A percentile compares a stretch with the other conserved stretches of the same genome.
These are phyloP conservation scores for Falcunculus frontatus DNA, from an alignment of 2,113 vertebrate genomes.

Conservation along the genomic window DNA sequence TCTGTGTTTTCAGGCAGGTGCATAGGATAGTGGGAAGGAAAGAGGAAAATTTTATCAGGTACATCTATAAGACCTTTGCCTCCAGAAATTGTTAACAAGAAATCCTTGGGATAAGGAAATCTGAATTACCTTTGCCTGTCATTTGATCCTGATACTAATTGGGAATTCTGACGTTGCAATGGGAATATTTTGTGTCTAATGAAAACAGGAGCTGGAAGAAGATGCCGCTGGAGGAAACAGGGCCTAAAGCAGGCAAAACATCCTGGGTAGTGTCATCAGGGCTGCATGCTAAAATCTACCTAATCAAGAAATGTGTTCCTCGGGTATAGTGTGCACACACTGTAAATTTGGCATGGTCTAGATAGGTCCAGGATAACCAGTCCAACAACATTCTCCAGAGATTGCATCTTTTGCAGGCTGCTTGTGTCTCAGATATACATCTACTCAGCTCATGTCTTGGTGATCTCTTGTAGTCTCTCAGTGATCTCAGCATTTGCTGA, in stretches of 20 bases:
- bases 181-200: background rate
- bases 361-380: conserved; percentile 32
- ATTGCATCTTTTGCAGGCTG: background rate
- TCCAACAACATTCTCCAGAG: conserved; percentile 42
- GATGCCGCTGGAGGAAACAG: background rate
- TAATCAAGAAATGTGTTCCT: background rate
- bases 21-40: background rate
- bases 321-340: background rate
- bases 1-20: background rate
- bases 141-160: background rate
- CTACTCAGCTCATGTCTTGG: background rate
- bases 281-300: background rate
- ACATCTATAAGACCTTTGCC: background rate
- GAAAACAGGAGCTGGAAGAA: background rate
- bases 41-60: background rate
- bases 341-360: background rate
- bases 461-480: background rate
- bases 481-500: background rate
- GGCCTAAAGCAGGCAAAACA: background rate
- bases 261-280: background rate
- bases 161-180: background rate
- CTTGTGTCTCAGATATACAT: background rate
- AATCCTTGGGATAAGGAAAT: background rate
- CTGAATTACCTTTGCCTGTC: background rate
- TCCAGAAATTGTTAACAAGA: background rate